Base-by-base conservation (phyloP, 1,140 invertebrate genomes). In the Colletes gigas region DNA sequence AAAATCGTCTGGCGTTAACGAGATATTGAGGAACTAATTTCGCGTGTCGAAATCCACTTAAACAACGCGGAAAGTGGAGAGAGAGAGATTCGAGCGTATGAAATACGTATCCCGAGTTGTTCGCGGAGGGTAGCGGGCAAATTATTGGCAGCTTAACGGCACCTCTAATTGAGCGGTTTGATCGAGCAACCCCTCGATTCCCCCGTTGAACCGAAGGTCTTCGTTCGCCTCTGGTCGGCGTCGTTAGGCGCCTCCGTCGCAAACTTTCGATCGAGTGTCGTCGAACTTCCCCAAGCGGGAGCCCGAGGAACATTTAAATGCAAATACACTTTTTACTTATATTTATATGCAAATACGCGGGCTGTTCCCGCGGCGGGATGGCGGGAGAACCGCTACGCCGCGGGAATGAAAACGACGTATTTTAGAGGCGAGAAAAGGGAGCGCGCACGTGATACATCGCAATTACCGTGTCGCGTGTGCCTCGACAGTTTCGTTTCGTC, bases 261-360 rank as follows among this genome's bases (percentile, higher is more conserved):
- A 71, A 85, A 81, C 83, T 87, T 83, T 81, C 67, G 81, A 84
- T 83, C 71, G 72, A 83, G 47, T 71, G 67, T 59, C 57, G 50
- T 57, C 71, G 78, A 74, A 69, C 65, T 52, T 67, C 19, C 44
- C n/a, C 10, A 8, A 2, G 68, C 10, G 39, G 50, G 47, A 63
- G 52, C 54, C 30, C 47, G 30, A 21, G 57, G 71, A 59, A 83
- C 84, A 86, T 86, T 86, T 86, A 83, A 83, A 86, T 86, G 85
- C 75, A 86, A 86, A 86, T 86, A 78, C 71, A 76, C 72, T 86
- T 86, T 86, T 85, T 83, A 83, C 81, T 85, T 86, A 86, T 86
- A 86, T 86, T 86, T 86, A 85, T 79, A 86, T 83, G 84, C 75
- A 85, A 83, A 86, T 86, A 44, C 39, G 74, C 30, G 80, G 69